Evolutionary conservation across 2,888 invertebrate genomes (phyloP), one percentile per base, ranked within the genome.

Genomic region (Phasia obesa): DNA sequence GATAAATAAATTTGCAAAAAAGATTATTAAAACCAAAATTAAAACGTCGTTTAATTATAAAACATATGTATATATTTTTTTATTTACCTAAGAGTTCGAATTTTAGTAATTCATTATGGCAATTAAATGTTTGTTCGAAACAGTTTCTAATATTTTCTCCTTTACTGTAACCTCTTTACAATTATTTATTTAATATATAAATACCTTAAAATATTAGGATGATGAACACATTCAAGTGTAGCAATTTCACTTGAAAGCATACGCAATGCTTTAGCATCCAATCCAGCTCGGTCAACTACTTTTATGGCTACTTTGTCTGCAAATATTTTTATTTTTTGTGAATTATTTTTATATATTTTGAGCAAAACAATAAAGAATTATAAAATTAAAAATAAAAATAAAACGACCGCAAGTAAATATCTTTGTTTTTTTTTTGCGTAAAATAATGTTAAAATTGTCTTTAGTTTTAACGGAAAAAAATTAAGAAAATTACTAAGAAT

Each of bases 291-390:
- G 91, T 95, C 95, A 89, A 95, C 92, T 86, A 95, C 94, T 92
- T 95, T 95, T 87, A 95, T 93, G 84, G 95, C 95, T 65, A 95
- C 95, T 91, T 94, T 94, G 91, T 95, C 95, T 95, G 91, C 4
- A 86, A 65, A 15, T 23, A 44, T 27, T 51, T 19, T 3, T 19
- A 25, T 17, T 13, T 19, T 35, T 38, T 38, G 13, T 38, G 13
- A 3, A 3, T 38, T 38, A 38, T 38, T 38, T 38, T 7, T 3
- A 3, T 1, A 3, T 13, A 11, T 38, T 11, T 38, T 38, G 11
- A 11, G 38, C 13, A 3, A 38, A 38, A 38, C 3, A 38, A 38
- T 2, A 38, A 38, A 38, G n/a, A n/a, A n/a, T n/a, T n/a, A n/a
- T n/a, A n/a, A n/a, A n/a, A n/a, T n/a, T n/a, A n/a, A n/a, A n/a